These are phyloP conservation scores for human DNA, from an alignment of 2,113 vertebrate species.

Conservation along the genomic window DNA sequence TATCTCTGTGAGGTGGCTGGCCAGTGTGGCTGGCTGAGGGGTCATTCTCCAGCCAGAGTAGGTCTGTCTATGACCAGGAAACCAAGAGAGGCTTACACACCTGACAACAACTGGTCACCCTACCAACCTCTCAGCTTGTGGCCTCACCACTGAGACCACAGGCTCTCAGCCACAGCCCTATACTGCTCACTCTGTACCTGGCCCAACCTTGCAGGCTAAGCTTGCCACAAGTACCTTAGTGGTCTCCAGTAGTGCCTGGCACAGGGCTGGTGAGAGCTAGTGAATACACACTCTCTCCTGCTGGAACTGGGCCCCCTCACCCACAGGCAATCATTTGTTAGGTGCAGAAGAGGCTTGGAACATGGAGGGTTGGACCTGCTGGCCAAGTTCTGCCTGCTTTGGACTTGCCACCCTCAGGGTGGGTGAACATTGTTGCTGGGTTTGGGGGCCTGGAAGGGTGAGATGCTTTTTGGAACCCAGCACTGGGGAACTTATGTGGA, in stretches of 20 bases:
- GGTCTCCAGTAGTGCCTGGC: background rate
- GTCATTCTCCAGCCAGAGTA: constrained; percentile 53
- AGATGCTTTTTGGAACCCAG: background rate
- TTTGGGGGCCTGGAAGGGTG: background rate
- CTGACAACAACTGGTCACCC: background rate
- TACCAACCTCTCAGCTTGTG: background rate
- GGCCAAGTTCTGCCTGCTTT: background rate
- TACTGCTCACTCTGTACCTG: background rate
- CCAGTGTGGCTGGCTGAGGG: constrained; percentile 46
- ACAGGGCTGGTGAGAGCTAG: background rate
- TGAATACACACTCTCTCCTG: background rate
- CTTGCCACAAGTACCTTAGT: background rate
- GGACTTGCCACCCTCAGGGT: background rate
- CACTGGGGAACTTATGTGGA: background rate
- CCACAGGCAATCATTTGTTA: background rate
- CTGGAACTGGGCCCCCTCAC: background rate
- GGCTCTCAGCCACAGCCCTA: background rate
- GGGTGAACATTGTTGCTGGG: background rate
- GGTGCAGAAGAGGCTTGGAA: background rate
- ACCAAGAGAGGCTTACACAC: constrained; percentile 12
- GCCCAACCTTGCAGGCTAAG: background rate
- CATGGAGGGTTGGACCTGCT: background rate
- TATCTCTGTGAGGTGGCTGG: constrained; percentile 38
- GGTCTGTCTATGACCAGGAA: constrained; percentile 55
- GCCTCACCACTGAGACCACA: constrained; percentile 36